phyloP scores from a whole-genome alignment of 2,113 vertebrate genomes.

The Passerina amoena region DNA sequence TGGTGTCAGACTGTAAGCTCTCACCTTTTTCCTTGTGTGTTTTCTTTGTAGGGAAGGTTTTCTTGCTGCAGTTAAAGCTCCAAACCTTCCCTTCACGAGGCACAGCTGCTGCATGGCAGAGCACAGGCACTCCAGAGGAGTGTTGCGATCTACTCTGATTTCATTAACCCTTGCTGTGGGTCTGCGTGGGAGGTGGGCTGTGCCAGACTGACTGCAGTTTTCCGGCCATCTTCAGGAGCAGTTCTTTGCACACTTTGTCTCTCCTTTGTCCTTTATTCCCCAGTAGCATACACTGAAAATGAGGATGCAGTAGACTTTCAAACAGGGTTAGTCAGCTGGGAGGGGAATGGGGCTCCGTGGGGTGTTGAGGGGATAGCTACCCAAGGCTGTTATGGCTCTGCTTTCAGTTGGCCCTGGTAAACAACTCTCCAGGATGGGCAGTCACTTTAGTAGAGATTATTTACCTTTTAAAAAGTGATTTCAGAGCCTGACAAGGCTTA shows the following conservation, averaged over 20 bases:
- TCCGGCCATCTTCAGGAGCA: neutral
- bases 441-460: neutral
- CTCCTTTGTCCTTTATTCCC: neutral
- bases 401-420: neutral
- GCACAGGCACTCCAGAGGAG: neutral
- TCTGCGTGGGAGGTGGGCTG: neutral
- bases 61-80: neutral
- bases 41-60: neutral
- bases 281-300: neutral
- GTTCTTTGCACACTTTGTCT: neutral
- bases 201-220: neutral
- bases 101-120: neutral
- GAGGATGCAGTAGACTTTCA: neutral
- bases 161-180: neutral
- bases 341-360: fast-evolving
- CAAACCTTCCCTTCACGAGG: neutral
- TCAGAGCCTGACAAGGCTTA: neutral
- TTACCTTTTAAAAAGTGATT: neutral
- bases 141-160: neutral
- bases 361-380: fast-evolving
- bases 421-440: neutral
- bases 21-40: neutral
- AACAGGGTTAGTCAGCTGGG: neutral
- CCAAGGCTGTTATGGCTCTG: neutral
- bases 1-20: neutral